phyloP scores from a whole-genome alignment of 1,140 invertebrate species.

The Leptonema lineaticorne region DNA sequence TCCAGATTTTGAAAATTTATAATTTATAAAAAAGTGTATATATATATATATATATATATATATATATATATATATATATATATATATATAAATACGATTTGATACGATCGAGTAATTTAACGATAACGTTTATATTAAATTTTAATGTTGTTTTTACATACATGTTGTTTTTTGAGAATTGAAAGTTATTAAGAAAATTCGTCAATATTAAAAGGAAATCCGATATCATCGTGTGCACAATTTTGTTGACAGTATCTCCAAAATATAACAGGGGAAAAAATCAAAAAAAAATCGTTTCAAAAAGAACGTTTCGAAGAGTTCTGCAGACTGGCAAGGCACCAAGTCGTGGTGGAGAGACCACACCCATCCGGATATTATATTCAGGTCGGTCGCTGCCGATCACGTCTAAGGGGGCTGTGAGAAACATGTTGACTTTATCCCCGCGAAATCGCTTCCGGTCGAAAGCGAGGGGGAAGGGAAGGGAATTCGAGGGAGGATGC shows the following conservation, averaged over 20 bases:
- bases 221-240: too few species aligned
- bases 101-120: background rate
- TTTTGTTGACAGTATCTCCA: too few species aligned
- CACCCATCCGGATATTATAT: conserved; percentile 30
- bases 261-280: too few species aligned
- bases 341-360: background rate
- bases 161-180: too few species aligned
- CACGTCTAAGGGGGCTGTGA: conserved; percentile 17
- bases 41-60: too few species aligned
- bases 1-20: too few species aligned
- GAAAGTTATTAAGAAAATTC: too few species aligned
- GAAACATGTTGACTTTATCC: conserved; percentile 36
- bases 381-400: conserved; percentile 27
- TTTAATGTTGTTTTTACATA: too few species aligned
- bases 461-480: background rate
- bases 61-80: background rate
- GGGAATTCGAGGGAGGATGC: background rate
- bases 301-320: background rate
- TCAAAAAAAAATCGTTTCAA: too few species aligned
- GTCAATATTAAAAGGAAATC: too few species aligned
- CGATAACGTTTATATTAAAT: background rate
- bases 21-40: too few species aligned
- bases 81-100: background rate
- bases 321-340: background rate
- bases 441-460: conserved; percentile 21